Conservation (phyloP, 2,888 invertebrate species). For the Philereme transversata region DNA sequence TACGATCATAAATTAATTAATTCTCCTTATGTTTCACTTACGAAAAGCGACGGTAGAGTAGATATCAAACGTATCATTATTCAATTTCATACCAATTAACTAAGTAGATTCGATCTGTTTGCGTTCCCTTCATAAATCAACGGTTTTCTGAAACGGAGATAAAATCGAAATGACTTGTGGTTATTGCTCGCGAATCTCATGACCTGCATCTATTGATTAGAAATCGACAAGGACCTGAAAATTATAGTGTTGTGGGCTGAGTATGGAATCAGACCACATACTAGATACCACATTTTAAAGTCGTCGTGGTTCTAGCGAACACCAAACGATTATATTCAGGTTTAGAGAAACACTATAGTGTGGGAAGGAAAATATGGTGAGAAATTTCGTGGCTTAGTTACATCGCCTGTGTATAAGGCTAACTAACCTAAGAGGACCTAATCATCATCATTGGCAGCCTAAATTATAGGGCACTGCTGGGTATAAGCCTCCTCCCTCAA, state of each 20-base stretch:
- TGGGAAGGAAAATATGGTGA: too few species aligned
- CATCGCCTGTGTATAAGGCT: too few species aligned
- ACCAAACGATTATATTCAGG: neutral
- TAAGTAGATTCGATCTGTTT: conserved; percentile 52
- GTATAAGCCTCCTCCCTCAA: too few species aligned
- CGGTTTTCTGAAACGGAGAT: conserved; percentile 41
- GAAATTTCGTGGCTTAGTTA: too few species aligned
- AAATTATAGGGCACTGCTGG: too few species aligned
- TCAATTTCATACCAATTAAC: conserved; percentile 61
- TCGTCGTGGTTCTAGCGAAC: neutral
- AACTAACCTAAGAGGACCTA: too few species aligned
- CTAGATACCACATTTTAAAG: neutral
- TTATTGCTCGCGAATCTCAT: conserved; percentile 34
- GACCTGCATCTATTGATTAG: conserved; percentile 31
- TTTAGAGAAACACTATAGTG: neutral
- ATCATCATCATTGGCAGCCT: too few species aligned
- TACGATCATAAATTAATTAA: conserved; percentile 40
- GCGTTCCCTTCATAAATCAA: conserved; percentile 51
- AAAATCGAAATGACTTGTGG: conserved; percentile 42
- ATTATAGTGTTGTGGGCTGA: conserved; percentile 12
- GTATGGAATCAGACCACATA: conserved; percentile 4
- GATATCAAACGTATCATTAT: conserved; percentile 46
- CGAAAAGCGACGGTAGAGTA: conserved; percentile 43
- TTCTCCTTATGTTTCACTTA: conserved; percentile 44
- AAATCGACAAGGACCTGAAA: too few species aligned